Percentiles rank a stretch among this genome's conserved stretches.
These are phyloP conservation scores for Lumbricus terrestris DNA, from an alignment of 2,888 invertebrate species.

Conservation along the genomic window DNA sequence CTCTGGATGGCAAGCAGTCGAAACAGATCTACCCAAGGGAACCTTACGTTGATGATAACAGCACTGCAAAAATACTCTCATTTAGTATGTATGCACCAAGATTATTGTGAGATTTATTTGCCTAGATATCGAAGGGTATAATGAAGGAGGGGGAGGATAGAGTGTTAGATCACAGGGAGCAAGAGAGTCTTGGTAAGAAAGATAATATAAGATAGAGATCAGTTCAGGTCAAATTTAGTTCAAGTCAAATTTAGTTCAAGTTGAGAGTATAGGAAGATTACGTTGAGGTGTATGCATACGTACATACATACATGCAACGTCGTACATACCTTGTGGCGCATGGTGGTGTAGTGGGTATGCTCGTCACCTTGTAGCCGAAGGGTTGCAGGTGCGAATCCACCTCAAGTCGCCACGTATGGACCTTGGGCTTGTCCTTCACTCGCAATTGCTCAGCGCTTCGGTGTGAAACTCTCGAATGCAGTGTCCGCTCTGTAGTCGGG, in stretches of 20 bases:
- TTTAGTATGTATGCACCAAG: neutral
- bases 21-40: neutral
- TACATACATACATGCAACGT: too few relatives aligned
- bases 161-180: neutral
- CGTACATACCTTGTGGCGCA: too few relatives aligned
- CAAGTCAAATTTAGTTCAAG: neutral
- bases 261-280: neutral
- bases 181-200: neutral
- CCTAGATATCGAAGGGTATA: neutral
- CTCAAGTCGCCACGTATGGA: too few relatives aligned
- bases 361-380: too few relatives aligned
- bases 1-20: constrained; percentile 17
- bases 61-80: neutral
- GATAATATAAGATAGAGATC: neutral
- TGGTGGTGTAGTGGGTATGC: too few relatives aligned
- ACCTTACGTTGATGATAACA: neutral
- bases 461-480: too few relatives aligned
- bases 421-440: too few relatives aligned
- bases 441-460: too few relatives aligned
- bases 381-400: too few relatives aligned
- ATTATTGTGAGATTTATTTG: neutral
- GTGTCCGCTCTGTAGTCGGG: too few relatives aligned
- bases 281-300: too few relatives aligned
- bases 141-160: neutral
- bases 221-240: neutral